A percentile compares a stretch with the other conserved stretches of the same genome.
Conservation (phyloP, 2,888 invertebrate genomes). For the Eurytoma adleriae region DNA sequence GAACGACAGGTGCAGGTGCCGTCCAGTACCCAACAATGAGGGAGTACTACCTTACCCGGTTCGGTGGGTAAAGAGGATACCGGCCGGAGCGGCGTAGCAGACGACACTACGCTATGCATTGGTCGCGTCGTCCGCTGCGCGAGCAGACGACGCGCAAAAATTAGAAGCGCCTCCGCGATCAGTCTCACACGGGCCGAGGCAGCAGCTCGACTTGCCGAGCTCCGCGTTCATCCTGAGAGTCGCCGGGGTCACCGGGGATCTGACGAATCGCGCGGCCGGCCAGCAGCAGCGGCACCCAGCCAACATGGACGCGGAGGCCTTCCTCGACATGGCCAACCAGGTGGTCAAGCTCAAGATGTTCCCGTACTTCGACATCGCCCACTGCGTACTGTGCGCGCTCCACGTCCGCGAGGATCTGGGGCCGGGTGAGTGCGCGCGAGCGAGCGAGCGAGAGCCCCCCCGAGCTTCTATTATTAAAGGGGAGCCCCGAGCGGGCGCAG, state of each 20-base stretch:
- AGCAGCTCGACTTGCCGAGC: not conserved
- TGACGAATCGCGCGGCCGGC: not conserved
- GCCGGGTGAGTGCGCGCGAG: conserved; percentile 81
- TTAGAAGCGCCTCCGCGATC: not conserved
- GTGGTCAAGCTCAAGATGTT: conserved; percentile 99
- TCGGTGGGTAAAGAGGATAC: conserved; percentile 4
- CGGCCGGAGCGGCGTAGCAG: conserved; percentile 24
- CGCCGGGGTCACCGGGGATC: conserved; percentile 15
- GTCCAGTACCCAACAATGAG: not conserved
- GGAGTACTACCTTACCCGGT: not conserved
- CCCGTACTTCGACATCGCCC: conserved; percentile 99
- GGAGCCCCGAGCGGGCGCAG: conserved; percentile 58
- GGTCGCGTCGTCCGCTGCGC: not conserved
- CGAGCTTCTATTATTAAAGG: conserved; percentile 72
- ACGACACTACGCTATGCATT: conserved; percentile 15
- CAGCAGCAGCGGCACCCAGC: not conserved
- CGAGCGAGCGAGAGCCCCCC: conserved; percentile 13
- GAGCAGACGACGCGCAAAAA: conserved; percentile 41
- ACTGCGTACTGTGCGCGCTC: conserved; percentile 95
- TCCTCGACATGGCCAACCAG: conserved; percentile 98
- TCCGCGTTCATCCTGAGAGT: conserved; percentile 15
- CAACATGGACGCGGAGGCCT: conserved; percentile 95
- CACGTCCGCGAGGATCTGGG: conserved; percentile 97
- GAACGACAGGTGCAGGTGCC: too few species aligned
- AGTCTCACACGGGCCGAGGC: conserved; percentile 3